Base-by-base conservation (phyloP, 2,113 vertebrate genomes). In the Rhagologus leucostigma region DNA sequence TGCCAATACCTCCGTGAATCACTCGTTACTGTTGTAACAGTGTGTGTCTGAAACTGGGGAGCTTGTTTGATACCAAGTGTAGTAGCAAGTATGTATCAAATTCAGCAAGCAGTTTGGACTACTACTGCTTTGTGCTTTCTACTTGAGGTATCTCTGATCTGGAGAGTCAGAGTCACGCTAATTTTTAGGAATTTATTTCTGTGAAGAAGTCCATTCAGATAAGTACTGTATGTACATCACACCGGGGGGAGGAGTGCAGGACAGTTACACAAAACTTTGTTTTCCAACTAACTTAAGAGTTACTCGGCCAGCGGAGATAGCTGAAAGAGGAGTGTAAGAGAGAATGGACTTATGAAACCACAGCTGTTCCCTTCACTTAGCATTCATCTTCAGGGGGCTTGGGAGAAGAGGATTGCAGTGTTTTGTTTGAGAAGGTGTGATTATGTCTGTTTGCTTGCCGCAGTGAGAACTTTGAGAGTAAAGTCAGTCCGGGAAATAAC, bases 401-500 rank as follows among this genome's bases (percentile, higher is more conserved):
- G 39, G 57, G 44, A 47, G 55, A 52, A 39, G 67, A 59, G 32
- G 21, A 76, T 16, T 23, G 32, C 4, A 1, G 9, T 41, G 37
- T 71, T 60, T 13, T 16, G 33, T 14, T 23, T 50, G 33, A 63
- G 42, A 52, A 62, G 42, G 7, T 55, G 20, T 44, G 50, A 37
- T 10, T 37, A 64, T 69, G 50, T 26, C 68, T 52, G 26, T 44
- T 49, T 55, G 47, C 37, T 87, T 42, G 23, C 27, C 42, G n/a
- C 70, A 64, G 16, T 0, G 1, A 65, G 29, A 47, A 27, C 42
- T 46, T 59, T 32, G 37, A 57, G 29, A 39, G 24, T 59, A 16
- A 44, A 56, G 33, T 55, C 89, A 23, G 8, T 53, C 41, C 64
- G 21, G 21, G 33, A 81, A 84, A 26, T 97, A 91, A 97, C 68